phyloP scores from a whole-genome alignment of 2,113 vertebrate species.

The Shinisaurus crocodilurus region DNA sequence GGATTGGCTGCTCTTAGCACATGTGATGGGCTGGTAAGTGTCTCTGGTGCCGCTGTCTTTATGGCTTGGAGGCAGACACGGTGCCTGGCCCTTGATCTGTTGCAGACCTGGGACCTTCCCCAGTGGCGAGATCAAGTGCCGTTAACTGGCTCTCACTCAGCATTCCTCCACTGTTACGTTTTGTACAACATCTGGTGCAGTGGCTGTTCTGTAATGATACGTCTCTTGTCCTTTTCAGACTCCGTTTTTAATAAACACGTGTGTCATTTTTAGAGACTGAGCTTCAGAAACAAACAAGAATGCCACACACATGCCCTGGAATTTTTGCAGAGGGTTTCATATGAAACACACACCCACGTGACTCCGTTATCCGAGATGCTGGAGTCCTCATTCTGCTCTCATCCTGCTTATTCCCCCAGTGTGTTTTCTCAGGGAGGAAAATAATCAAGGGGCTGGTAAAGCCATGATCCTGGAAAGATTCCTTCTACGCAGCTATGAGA shows the following conservation, averaged over 20 bases:
- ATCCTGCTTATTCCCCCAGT: not conserved
- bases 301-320: not conserved
- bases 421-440: not conserved
- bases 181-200: not conserved
- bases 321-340: not conserved
- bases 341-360: too few species aligned
- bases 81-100: not conserved
- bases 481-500: not conserved
- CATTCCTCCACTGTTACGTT: rapidly evolving
- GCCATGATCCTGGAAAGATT: not conserved
- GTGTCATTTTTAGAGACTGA: not conserved
- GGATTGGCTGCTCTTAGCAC: slow-evolving; percentile 90
- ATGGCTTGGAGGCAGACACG: not conserved
- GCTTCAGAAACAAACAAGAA: not conserved
- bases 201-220: rapidly evolving
- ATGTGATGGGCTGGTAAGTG: slow-evolving; percentile 93
- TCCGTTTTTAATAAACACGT: not conserved
- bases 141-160: rapidly evolving
- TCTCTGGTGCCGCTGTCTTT: too few species aligned
- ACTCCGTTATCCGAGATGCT: not conserved
- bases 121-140: rapidly evolving
- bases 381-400: not conserved
- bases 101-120: not conserved
- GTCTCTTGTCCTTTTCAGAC: not conserved
- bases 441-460: not conserved